Conservation (phyloP, 2,797 vertebrate species). For the Zenarchopterus dispar region DNA sequence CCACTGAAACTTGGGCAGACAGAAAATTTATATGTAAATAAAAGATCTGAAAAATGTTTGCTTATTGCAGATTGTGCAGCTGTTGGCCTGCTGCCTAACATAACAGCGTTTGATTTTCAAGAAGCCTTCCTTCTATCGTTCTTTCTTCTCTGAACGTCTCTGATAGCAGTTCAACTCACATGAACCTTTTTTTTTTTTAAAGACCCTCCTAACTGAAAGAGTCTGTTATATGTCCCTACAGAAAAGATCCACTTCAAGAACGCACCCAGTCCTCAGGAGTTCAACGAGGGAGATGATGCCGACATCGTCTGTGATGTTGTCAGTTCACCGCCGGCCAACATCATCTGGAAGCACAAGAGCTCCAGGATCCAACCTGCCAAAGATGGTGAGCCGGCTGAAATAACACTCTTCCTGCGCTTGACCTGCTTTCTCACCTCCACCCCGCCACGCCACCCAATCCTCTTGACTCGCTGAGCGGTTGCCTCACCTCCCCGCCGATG, state of each 20-base stretch:
- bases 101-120: too few relatives aligned
- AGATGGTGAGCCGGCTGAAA: constrained; percentile 87
- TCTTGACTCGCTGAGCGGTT: too few relatives aligned
- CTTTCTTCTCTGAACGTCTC: too few relatives aligned
- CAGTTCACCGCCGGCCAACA: constrained; percentile 90
- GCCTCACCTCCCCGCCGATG: constrained; percentile 27
- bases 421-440: constrained; percentile 33
- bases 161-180: too few relatives aligned
- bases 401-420: constrained; percentile 2
- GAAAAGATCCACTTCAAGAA: constrained; percentile 96
- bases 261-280: constrained; percentile 92
- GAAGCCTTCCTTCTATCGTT: too few relatives aligned
- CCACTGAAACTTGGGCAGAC: too few relatives aligned
- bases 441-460: constrained; percentile 1
- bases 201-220: neutral
- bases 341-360: constrained; percentile 94
- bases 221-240: constrained; percentile 66
- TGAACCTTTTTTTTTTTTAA: too few relatives aligned
- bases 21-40: too few relatives aligned
- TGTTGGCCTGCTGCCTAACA: too few relatives aligned
- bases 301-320: constrained; percentile 92
- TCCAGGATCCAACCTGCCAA: constrained; percentile 87
- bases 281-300: constrained; percentile 93
- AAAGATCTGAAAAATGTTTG: too few relatives aligned
- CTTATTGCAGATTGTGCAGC: too few relatives aligned